Evolutionary conservation across 2,113 vertebrate genomes (phyloP).

Genomic region (Xiphophorus hellerii): DNA sequence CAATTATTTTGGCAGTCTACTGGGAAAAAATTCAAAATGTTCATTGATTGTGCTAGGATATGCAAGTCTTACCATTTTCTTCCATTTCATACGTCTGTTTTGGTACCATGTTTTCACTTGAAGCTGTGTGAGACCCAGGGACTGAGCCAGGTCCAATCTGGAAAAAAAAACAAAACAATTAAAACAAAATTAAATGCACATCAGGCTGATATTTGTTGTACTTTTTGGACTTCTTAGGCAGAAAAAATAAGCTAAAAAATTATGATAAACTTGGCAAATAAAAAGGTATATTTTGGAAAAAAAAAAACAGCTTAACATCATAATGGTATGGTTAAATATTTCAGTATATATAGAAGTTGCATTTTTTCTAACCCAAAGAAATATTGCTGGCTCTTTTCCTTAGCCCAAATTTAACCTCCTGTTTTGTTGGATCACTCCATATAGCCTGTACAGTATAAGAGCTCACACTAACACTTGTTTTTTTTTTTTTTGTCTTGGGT

Average conservation of each 20-base stretch:
- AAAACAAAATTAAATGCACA: slow-evolving; percentile 19
- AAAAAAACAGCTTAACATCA: not conserved
- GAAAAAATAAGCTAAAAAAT: not conserved
- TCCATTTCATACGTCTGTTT: slow-evolving; percentile 99
- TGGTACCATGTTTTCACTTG: slow-evolving; percentile 99
- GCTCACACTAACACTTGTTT: too few relatives aligned
- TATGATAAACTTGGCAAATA: not conserved
- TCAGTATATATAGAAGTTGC: not conserved
- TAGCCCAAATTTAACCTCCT: not conserved
- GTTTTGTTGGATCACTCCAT: too few relatives aligned
- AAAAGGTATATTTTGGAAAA: not conserved
- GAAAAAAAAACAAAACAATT: not conserved
- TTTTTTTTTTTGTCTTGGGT: not conserved
- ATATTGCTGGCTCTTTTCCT: not conserved
- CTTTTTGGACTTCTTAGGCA: not conserved
- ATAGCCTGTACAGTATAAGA: too few relatives aligned
- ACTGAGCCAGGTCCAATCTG: slow-evolving; percentile 95
- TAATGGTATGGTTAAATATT: not conserved
- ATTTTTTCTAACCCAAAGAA: not conserved
- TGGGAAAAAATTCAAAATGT: not conserved
- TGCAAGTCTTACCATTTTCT: slow-evolving; percentile 91
- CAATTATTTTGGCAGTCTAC: not conserved
- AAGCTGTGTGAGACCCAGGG: slow-evolving; percentile 94
- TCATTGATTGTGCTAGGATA: not conserved
- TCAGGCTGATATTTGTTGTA: slow-evolving; percentile 13